phyloP scores from a whole-genome alignment of 2,113 vertebrate genomes.

The Takifugu bimaculatus region DNA sequence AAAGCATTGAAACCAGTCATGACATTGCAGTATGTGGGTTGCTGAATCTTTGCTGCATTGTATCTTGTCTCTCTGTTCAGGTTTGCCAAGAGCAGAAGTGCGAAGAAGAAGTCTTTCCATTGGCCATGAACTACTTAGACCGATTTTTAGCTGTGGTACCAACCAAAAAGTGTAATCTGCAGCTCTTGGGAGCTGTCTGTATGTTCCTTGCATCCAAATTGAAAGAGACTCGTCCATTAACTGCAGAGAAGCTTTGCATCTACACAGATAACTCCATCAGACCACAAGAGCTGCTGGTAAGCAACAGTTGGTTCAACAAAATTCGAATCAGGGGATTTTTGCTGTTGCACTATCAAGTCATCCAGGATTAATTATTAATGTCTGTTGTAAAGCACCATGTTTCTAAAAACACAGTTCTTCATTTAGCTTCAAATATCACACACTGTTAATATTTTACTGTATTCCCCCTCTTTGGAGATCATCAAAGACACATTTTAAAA shows the following conservation, averaged over 20 bases:
- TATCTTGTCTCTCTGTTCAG: constrained; percentile 68
- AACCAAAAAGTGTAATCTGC: constrained; percentile 91
- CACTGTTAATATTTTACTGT: not conserved
- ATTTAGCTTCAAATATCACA: not conserved
- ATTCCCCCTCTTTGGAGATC: constrained; percentile 5
- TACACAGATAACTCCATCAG: constrained; percentile 97
- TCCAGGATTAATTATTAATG: no score
- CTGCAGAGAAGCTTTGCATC: constrained; percentile 94
- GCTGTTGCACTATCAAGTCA: not conserved
- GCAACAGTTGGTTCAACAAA: constrained; percentile 44
- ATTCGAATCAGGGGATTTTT: not conserved
- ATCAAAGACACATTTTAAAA: constrained; percentile 28
- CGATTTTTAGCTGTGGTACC: constrained; percentile 92
- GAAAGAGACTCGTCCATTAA: constrained; percentile 94
- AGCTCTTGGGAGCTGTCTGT: constrained; percentile 93
- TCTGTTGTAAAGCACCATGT: not conserved
- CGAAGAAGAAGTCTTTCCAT: constrained; percentile 94
- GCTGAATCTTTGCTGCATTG: constrained; percentile 32
- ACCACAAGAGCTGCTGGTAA: constrained; percentile 96
- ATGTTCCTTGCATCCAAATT: constrained; percentile 98
- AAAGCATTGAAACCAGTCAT: constrained; percentile 10
- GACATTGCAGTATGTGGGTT: constrained; percentile 10
- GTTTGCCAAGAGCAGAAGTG: constrained; percentile 98
- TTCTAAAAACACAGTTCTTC: not conserved
- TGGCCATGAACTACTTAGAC: constrained; percentile 99